These are phyloP conservation scores for Scaptomyza polygonia DNA, from an alignment of 2,888 invertebrate species.

Conservation along the genomic window DNA sequence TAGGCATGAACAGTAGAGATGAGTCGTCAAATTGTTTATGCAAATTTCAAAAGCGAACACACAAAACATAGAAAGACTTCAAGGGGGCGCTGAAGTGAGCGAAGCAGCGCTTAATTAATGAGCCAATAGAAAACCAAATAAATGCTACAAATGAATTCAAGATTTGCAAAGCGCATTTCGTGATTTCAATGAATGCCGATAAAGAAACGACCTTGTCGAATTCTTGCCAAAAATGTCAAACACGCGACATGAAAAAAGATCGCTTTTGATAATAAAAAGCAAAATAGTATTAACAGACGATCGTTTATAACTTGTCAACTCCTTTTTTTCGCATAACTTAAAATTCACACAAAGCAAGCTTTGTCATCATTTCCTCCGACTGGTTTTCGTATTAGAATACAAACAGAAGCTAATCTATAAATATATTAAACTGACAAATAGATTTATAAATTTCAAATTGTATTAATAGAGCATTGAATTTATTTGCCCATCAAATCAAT, in stretches of 20 bases:
- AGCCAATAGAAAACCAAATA: conserved; percentile 31
- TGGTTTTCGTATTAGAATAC: conserved; percentile 9
- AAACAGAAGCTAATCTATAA: conserved; percentile 11
- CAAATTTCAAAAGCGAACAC: conserved; percentile 53
- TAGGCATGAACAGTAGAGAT: conserved; percentile 22
- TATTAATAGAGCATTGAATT: conserved; percentile 7
- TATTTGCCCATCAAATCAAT: conserved; percentile 12
- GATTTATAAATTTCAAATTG: not conserved
- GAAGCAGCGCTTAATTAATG: conserved; percentile 39
- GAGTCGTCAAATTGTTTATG: conserved; percentile 64
- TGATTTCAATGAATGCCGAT: conserved; percentile 36
- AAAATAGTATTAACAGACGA: conserved; percentile 25
- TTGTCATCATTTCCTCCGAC: conserved; percentile 28
- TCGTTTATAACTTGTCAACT: conserved; percentile 39
- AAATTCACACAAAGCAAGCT: conserved; percentile 17
- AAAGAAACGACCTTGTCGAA: conserved; percentile 71
- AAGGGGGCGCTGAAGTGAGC: not conserved
- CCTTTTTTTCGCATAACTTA: too few species aligned
- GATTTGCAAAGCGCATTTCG: conserved; percentile 36
- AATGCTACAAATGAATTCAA: conserved; percentile 38
- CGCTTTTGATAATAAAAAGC: conserved; percentile 29
- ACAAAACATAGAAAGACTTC: conserved; percentile 10
- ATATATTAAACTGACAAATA: not conserved
- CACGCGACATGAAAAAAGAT: conserved; percentile 42
- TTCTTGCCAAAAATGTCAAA: conserved; percentile 68